phyloP scores from a whole-genome alignment of 2,888 invertebrate genomes.

The Drosophila yooni region DNA sequence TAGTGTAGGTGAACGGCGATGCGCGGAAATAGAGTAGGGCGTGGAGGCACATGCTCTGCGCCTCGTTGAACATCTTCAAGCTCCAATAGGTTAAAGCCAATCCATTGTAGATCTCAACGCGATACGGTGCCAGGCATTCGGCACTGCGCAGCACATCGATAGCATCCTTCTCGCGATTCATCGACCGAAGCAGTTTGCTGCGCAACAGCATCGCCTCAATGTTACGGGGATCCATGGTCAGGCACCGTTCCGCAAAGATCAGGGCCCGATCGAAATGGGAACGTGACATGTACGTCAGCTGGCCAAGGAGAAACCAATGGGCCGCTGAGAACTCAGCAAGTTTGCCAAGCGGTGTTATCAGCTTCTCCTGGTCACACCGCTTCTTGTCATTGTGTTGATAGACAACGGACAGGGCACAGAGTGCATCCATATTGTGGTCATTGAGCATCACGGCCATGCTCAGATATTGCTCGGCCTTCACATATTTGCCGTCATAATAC shows the following conservation, averaged over 20 bases:
- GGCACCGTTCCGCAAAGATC: conserved; percentile 91
- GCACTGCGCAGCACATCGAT: conserved; percentile 77
- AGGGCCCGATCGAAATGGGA: conserved; percentile 88
- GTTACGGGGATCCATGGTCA: conserved; percentile 88
- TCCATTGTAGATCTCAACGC: conserved; percentile 90
- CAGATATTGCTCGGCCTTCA: conserved; percentile 86
- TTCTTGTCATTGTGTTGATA: conserved; percentile 87
- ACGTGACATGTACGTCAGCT: conserved; percentile 87
- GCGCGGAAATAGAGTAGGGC: conserved; percentile 90
- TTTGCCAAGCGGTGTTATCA: conserved; percentile 84
- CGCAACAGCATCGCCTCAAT: conserved; percentile 91
- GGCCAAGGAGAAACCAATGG: conserved; percentile 92
- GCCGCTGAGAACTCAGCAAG: conserved; percentile 87
- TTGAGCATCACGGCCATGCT: conserved; percentile 86
- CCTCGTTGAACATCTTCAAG: conserved; percentile 89
- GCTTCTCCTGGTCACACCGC: conserved; percentile 87
- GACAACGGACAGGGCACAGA: conserved; percentile 88
- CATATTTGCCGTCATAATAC: conserved; percentile 90
- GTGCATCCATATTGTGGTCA: conserved; percentile 87
- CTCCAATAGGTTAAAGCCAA: conserved; percentile 90
- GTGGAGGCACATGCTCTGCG: conserved; percentile 89
- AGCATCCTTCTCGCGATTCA: conserved; percentile 81
- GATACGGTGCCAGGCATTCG: conserved; percentile 80
- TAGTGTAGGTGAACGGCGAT: conserved; percentile 89
- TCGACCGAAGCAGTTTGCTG: conserved; percentile 84